These are phyloP conservation scores for Drosophila neutralis DNA, from an alignment of 2,888 invertebrate species.

Conservation along the genomic window DNA sequence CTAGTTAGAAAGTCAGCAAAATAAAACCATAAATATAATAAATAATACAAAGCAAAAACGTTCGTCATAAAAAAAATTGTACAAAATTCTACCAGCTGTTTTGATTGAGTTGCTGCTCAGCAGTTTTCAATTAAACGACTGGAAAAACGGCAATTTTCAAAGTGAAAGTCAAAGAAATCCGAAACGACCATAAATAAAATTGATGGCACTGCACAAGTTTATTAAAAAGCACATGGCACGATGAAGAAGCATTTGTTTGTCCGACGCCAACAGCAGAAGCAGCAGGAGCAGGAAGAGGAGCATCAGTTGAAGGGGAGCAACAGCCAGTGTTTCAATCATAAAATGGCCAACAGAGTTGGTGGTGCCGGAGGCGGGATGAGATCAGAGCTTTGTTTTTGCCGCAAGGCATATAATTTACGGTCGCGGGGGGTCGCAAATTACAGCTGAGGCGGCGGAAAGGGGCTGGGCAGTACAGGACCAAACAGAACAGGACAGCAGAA, in stretches of 20 bases:
- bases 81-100: constrained; percentile 23
- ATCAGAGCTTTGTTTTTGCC: constrained; percentile 52
- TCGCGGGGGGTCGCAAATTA: constrained; percentile 67
- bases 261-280: constrained; percentile 10
- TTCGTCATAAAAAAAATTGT: constrained; percentile 34
- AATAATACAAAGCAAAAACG: constrained; percentile 22
- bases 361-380: constrained; percentile 13
- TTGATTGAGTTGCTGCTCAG: constrained; percentile 10
- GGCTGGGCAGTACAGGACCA: not conserved
- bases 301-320: constrained; percentile 9
- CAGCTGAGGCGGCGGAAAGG: constrained; percentile 37
- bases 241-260: constrained; percentile 30
- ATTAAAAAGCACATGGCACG: constrained; percentile 67
- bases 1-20: constrained; percentile 52
- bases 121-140: constrained; percentile 59
- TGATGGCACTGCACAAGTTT: constrained; percentile 76
- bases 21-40: constrained; percentile 15
- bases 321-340: constrained; percentile 66
- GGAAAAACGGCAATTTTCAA: constrained; percentile 44
- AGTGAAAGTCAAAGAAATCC: constrained; percentile 64
- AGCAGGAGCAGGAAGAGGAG: not conserved
- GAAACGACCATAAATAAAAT: constrained; percentile 77
- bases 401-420: constrained; percentile 71
- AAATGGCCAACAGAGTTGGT: constrained; percentile 53
- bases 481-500: constrained; percentile 11